Percentiles rank a stretch among this genome's conserved stretches.
phyloP scores from a whole-genome alignment of 2,797 vertebrate genomes.

The Petrocephalus schoutedeni region DNA sequence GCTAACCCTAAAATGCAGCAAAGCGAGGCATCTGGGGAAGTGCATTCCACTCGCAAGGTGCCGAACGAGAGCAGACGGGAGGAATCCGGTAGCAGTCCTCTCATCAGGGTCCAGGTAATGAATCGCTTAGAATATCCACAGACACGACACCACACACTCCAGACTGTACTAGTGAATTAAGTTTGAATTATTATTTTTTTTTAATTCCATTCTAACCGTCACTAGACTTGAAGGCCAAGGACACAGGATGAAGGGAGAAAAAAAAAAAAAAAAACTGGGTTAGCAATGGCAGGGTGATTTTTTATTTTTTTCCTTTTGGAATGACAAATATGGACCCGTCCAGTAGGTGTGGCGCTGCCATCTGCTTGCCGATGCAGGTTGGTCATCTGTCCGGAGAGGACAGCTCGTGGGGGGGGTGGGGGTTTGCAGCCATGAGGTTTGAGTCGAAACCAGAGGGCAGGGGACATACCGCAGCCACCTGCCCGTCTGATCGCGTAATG shows the following conservation, averaged over 20 bases:
- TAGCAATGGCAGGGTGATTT: background rate
- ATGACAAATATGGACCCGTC: background rate
- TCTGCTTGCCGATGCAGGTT: background rate
- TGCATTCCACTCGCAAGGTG: background rate
- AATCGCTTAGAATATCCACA: background rate
- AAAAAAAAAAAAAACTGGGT: background rate
- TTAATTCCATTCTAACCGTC: constrained; percentile 1
- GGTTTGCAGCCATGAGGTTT: background rate
- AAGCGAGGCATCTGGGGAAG: background rate
- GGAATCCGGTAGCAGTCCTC: background rate
- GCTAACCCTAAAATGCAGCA: background rate
- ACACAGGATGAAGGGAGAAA: background rate
- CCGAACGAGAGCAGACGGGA: background rate
- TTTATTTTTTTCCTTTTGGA: background rate
- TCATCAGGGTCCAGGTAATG: background rate
- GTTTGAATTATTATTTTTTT: background rate
- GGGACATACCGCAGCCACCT: background rate
- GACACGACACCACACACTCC: background rate
- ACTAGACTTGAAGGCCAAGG: background rate
- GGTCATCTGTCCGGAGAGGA: background rate
- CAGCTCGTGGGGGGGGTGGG: background rate
- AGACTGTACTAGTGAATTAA: background rate
- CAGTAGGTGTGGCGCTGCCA: background rate
- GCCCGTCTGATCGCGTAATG: background rate
- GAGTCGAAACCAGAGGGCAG: background rate